phyloP scores from a whole-genome alignment of 2,888 invertebrate genomes.

The Andricus curvator region DNA sequence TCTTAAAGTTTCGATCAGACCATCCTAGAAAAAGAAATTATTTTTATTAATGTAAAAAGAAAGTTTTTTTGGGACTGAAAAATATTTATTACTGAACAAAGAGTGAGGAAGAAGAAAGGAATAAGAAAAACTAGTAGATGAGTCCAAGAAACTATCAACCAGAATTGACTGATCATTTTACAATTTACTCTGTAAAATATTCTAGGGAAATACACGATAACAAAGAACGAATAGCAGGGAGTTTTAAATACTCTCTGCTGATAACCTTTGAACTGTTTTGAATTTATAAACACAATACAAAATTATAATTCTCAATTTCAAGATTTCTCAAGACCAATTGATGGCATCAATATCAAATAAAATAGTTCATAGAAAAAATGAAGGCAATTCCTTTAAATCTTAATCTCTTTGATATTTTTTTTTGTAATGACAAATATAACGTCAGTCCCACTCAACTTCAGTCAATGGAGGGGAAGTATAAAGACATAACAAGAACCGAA shows the following conservation, averaged over 20 bases:
- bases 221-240: not conserved
- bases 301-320: not conserved
- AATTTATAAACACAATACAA: not conserved
- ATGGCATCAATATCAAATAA: not conserved
- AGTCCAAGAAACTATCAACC: slow-evolving; percentile 40
- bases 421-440: too few species aligned
- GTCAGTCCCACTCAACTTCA: too few species aligned
- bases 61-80: not conserved
- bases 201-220: not conserved
- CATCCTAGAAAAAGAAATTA: slow-evolving; percentile 83
- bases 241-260: not conserved
- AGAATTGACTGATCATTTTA: slow-evolving; percentile 54
- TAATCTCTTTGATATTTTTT: not conserved
- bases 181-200: not conserved
- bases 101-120: slow-evolving; percentile 16
- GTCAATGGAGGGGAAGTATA: too few species aligned
- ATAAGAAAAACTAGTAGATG: slow-evolving; percentile 44
- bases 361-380: not conserved
- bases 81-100: slow-evolving; percentile 15
- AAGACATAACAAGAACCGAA: too few species aligned
- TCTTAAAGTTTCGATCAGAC: slow-evolving; percentile 92
- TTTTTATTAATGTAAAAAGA: not conserved
- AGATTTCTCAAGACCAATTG: not conserved
- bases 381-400: not conserved
- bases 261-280: slow-evolving; percentile 7